Percentiles rank a stretch among this genome's conserved stretches.
phyloP scores from a whole-genome alignment of 2,797 vertebrate genomes.

The Sphaeramia orbicularis region DNA sequence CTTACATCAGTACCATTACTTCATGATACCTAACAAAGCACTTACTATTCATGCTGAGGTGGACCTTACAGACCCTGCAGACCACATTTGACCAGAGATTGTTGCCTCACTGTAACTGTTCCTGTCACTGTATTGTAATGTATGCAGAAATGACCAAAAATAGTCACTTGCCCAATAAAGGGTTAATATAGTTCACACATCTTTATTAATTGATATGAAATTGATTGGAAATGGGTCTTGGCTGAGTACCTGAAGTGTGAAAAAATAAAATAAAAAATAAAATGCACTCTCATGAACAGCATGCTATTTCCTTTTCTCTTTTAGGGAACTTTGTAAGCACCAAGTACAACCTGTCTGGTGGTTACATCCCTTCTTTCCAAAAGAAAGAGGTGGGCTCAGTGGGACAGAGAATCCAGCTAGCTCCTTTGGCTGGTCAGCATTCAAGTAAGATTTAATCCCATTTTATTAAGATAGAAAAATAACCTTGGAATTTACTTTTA shows the following conservation, averaged over 20 bases:
- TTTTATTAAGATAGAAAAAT: not conserved
- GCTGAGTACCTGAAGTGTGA: not conserved
- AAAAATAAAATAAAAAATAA: not conserved
- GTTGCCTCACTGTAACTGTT: too few species aligned
- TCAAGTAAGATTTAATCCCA: slow-evolving; percentile 84
- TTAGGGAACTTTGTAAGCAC: slow-evolving; percentile 85
- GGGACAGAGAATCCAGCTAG: slow-evolving; percentile 94
- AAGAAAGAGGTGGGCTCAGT: slow-evolving; percentile 96
- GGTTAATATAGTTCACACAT: not conserved
- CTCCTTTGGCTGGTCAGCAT: slow-evolving; percentile 85
- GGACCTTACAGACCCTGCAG: too few species aligned
- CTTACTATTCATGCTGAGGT: too few species aligned
- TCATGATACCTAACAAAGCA: too few species aligned
- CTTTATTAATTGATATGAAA: not conserved
- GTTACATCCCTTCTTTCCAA: slow-evolving; percentile 91
- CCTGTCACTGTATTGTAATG: too few species aligned
- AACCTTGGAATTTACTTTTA: not conserved
- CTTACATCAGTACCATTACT: too few species aligned
- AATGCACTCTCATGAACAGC: slow-evolving; percentile 27
- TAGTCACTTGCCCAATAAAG: too few species aligned
- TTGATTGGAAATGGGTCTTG: not conserved
- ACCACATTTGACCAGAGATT: too few species aligned
- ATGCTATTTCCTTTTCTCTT: slow-evolving; percentile 25
- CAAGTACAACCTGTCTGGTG: slow-evolving; percentile 83
- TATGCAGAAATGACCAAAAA: too few species aligned